Evolutionary conservation across 1,140 invertebrate species (phyloP).

Genomic region (Philopotamus ludificatus): DNA sequence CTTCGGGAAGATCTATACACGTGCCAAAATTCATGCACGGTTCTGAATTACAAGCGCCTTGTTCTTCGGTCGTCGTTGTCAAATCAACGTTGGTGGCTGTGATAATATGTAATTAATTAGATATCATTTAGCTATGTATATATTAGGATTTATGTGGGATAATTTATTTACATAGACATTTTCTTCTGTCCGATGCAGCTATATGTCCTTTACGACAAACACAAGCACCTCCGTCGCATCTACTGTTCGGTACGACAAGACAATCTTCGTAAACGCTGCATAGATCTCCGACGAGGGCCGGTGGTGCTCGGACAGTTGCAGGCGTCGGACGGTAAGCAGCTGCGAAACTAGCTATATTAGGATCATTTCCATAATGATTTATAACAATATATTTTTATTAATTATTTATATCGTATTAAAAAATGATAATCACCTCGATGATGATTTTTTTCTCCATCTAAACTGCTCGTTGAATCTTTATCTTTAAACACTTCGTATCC

Average conservation of each 20-base stretch:
- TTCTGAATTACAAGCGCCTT: slow-evolving; percentile 69
- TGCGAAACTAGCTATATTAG: slow-evolving; percentile 3
- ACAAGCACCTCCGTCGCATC: slow-evolving; percentile 71
- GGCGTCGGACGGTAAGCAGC: slow-evolving; percentile 59
- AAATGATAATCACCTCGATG: slow-evolving; percentile 32
- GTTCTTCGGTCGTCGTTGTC: slow-evolving; percentile 64
- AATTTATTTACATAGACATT: slow-evolving; percentile 66
- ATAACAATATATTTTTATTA: background rate
- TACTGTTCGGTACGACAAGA: slow-evolving; percentile 64
- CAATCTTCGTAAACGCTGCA: slow-evolving; percentile 75
- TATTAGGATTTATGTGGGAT: slow-evolving; percentile 5
- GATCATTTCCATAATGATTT: background rate
- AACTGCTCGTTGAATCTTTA: slow-evolving; percentile 43
- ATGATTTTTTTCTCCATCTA: slow-evolving; percentile 54
- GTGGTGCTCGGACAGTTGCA: slow-evolving; percentile 68
- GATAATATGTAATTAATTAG: background rate
- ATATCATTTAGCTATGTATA: slow-evolving; percentile 4
- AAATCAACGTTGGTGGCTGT: slow-evolving; percentile 52
- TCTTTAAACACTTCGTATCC: slow-evolving; percentile 62
- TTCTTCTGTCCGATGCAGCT: slow-evolving; percentile 67
- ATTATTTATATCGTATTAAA: background rate
- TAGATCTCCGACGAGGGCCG: slow-evolving; percentile 72
- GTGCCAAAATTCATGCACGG: slow-evolving; percentile 77
- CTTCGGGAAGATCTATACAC: slow-evolving; percentile 70
- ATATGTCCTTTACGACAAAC: slow-evolving; percentile 65